phyloP scores from a whole-genome alignment of 2,797 vertebrate species.

The Myotis vivesi region DNA sequence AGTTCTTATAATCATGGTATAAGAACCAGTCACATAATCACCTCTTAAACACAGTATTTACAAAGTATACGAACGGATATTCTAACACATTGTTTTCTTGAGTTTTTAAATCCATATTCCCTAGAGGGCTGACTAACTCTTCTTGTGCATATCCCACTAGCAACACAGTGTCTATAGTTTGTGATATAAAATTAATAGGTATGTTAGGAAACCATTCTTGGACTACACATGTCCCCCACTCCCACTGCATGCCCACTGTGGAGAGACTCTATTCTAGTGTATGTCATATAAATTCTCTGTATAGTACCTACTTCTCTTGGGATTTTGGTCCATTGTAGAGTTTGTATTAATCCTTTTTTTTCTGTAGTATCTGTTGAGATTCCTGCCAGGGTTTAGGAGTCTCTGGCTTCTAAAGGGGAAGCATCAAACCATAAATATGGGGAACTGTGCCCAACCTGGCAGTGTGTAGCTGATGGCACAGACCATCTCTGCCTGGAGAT shows the following conservation, averaged over 20 bases:
- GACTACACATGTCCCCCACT: not conserved
- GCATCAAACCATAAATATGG: not conserved
- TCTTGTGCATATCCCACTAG: not conserved
- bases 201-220: not conserved
- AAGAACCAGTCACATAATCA: not conserved
- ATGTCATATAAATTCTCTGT: not conserved
- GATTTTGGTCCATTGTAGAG: not conserved
- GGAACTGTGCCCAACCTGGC: not conserved
- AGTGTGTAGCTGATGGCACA: not conserved
- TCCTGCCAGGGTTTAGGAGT: not conserved
- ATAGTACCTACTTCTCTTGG: not conserved
- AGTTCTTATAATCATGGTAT: not conserved
- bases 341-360: not conserved
- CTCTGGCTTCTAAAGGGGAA: not conserved
- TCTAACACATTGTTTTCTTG: not conserved
- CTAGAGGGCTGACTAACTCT: not conserved
- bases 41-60: not conserved
- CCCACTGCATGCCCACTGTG: not conserved
- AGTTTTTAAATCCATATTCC: not conserved
- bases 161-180: not conserved
- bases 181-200: not conserved
- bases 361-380: not conserved
- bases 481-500: not conserved
- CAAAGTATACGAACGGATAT: not conserved
- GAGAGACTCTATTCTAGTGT: not conserved